Evolutionary conservation across 1,140 invertebrate genomes (phyloP).

Genomic region (Vanessa atalanta): DNA sequence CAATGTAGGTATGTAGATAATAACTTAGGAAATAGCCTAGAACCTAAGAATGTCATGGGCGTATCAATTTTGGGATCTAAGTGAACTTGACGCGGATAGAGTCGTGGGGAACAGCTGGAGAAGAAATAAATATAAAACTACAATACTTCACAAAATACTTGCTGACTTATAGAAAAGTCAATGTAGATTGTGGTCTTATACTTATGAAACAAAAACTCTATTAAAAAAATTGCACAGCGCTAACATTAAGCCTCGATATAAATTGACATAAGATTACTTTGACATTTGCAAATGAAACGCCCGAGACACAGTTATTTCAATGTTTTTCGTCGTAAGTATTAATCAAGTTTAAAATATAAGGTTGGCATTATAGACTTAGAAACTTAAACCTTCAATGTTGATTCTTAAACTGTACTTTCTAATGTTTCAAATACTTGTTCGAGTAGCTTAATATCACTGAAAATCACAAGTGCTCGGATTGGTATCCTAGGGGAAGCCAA

Average conservation of each 20-base stretch:
- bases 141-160: neutral
- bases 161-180: neutral
- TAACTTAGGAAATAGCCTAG: too few relatives aligned
- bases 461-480: too few relatives aligned
- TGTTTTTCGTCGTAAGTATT: neutral
- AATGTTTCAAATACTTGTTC: too few relatives aligned
- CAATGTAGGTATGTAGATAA: too few relatives aligned
- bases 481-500: too few relatives aligned
- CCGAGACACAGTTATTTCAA: conserved; percentile 14
- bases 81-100: too few relatives aligned
- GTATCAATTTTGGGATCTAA: too few relatives aligned
- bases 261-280: conserved; percentile 33
- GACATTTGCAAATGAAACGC: conserved; percentile 31
- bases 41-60: too few relatives aligned
- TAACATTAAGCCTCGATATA: conserved; percentile 5
- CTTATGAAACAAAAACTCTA: neutral
- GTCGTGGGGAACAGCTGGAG: neutral
- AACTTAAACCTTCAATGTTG: neutral
- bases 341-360: neutral
- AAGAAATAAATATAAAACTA: neutral
- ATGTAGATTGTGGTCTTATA: neutral
- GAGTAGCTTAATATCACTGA: too few relatives aligned
- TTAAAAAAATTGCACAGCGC: neutral
- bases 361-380: neutral
- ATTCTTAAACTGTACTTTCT: too few relatives aligned